These are phyloP conservation scores for Garrulus glandarius DNA, from an alignment of 2,797 vertebrate species.

Conservation along the genomic window DNA sequence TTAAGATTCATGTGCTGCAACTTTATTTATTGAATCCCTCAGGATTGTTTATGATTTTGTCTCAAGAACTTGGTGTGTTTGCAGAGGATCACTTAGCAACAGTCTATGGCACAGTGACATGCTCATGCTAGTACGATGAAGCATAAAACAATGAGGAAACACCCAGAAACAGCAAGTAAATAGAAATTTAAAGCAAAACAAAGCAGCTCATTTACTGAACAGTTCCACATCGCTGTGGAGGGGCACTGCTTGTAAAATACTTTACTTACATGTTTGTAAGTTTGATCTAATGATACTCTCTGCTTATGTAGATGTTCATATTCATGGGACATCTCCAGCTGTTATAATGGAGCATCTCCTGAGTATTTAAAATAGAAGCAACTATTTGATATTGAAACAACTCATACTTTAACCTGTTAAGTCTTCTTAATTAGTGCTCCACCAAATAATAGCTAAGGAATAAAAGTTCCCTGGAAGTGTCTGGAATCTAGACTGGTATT, in stretches of 20 bases:
- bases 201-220: background rate
- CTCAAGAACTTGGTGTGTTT: slow-evolving; percentile 61
- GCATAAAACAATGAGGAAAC: slow-evolving; percentile 11
- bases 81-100: slow-evolving; percentile 49
- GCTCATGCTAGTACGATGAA: background rate
- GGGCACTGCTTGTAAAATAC: background rate
- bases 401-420: background rate
- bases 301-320: background rate
- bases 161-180: slow-evolving; percentile 15
- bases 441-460: background rate
- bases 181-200: background rate
- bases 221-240: background rate
- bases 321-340: background rate
- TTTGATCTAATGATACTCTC: background rate
- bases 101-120: background rate
- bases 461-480: background rate
- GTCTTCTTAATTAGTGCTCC: background rate
- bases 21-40: slow-evolving; percentile 70
- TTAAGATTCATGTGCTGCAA: slow-evolving; percentile 50
- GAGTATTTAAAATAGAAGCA: background rate
- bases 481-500: background rate
- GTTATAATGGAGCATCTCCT: background rate
- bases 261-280: background rate
- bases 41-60: slow-evolving; percentile 59
- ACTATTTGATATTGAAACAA: background rate